Percentiles rank a stretch among this genome's conserved stretches.
Conservation (phyloP, 2,797 vertebrate genomes). For the Bradypodion ventrale region DNA sequence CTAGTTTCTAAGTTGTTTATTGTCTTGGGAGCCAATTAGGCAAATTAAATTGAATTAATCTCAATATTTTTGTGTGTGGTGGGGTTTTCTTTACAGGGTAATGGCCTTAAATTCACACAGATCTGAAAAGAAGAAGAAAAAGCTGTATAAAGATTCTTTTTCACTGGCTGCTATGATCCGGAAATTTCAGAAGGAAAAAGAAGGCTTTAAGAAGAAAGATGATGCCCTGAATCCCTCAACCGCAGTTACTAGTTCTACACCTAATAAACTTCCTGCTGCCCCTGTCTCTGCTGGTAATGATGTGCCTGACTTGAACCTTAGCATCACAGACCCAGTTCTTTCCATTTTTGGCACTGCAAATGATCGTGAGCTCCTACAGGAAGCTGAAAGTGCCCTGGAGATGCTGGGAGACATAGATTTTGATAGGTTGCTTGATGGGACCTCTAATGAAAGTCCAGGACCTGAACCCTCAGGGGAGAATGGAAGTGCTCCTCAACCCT, state of each 20-base stretch:
- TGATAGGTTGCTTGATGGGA: slow-evolving; percentile 90
- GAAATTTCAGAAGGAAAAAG: slow-evolving; percentile 94
- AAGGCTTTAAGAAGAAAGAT: slow-evolving; percentile 88
- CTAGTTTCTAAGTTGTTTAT: background rate
- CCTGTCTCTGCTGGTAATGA: slow-evolving; percentile 73
- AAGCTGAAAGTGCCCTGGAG: slow-evolving; percentile 84
- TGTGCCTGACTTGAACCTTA: slow-evolving; percentile 80
- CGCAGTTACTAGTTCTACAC: slow-evolving; percentile 67
- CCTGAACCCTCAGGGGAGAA: slow-evolving; percentile 84
- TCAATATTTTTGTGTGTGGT: slow-evolving; percentile 1
- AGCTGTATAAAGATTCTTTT: slow-evolving; percentile 92
- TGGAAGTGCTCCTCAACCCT: slow-evolving; percentile 76
- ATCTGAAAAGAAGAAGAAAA: slow-evolving; percentile 98
- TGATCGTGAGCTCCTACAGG: slow-evolving; percentile 90
- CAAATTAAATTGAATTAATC: slow-evolving; percentile 8
- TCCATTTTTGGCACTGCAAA: slow-evolving; percentile 90
- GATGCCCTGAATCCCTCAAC: slow-evolving; percentile 66
- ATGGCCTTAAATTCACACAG: slow-evolving; percentile 89
- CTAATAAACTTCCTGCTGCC: slow-evolving; percentile 73
- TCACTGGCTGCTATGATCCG: slow-evolving; percentile 94
- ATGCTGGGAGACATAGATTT: slow-evolving; percentile 93
- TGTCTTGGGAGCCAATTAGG: background rate
- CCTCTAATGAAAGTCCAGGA: slow-evolving; percentile 85
- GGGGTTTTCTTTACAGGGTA: slow-evolving; percentile 80
- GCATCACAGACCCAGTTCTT: slow-evolving; percentile 85